Base-by-base conservation (phyloP, 2,888 invertebrate genomes). In the Dicycla oo region DNA sequence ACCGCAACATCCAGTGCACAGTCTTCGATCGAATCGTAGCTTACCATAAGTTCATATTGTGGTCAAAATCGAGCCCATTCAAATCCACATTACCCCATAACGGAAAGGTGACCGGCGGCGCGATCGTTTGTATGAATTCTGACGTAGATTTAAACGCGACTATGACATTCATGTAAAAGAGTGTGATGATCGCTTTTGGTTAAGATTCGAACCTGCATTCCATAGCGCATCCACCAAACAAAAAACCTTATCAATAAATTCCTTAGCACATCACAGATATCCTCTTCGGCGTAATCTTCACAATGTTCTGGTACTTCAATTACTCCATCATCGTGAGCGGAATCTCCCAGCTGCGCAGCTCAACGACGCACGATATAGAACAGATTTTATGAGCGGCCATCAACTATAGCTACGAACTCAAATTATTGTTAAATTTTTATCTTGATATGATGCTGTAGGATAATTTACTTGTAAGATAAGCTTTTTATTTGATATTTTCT, bases 301-400 rank as follows among this genome's bases (percentile, higher is more conserved):
- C 82, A 2, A 53, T 93, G 2, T 91, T 94, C 81, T 95, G 95
- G 93, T 94, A 91, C 74, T 95, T 96, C 92, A 96, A 96, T 86
- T 92, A 93, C 56, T 82, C 91, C 1, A 88, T 95, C 15, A 88
- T 95, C 3, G 58, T 92, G 7, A 85, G 81, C 3, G 87, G 88
- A 0, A 79, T 94, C 6, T 75, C 90, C 3, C 87, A 88, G 3
- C 77, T 93, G 1, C 76, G 90, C 34, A 83, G 83, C 49, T 60
- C 81, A 8, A 69, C 78, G 1, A 6, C 63, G 0, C 56, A 73
- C 8, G 70, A 83, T 13, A 56, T 86, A 0, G 83, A 88, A 34
- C 78, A 83, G n/a, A 68, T 86, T 5, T 80, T 78, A 73, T 86
- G 82, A 89, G 73, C 62, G 53, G 6, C 66, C 53, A 70, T 76